Percentiles rank a stretch among this genome's conserved stretches.
These are phyloP conservation scores for Trachymyrmex septentrionalis DNA, from an alignment of 1,140 invertebrate genomes.

Conservation along the genomic window DNA sequence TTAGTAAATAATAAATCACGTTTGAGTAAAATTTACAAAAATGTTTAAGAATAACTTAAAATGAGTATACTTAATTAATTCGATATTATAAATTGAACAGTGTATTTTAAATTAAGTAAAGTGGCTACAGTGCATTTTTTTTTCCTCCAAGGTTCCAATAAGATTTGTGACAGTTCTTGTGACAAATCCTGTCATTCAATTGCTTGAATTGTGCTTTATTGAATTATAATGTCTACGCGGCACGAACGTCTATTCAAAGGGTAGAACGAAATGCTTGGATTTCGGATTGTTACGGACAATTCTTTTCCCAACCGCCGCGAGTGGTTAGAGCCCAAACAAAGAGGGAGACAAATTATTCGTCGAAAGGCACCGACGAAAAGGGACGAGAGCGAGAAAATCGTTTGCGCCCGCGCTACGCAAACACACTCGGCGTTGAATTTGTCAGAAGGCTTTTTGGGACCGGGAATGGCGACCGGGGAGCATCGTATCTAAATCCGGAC, in stretches of 20 bases:
- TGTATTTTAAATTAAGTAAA: background rate
- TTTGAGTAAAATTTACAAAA: too few relatives aligned
- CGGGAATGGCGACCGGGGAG: conserved; percentile 5
- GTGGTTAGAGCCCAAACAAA: conserved; percentile 5
- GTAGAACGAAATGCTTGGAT: background rate
- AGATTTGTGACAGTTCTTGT: background rate
- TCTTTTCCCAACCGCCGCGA: conserved; percentile 1
- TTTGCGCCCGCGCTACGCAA: conserved; percentile 11
- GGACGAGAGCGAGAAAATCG: conserved; percentile 52
- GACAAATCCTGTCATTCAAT: background rate
- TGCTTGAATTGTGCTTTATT: background rate
- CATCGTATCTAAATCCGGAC: conserved; percentile 77
- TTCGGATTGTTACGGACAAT: conserved; percentile 14
- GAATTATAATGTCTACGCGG: background rate
- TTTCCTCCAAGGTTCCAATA: background rate
- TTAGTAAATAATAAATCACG: too few relatives aligned
- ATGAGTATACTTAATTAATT: too few relatives aligned
- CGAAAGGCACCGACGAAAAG: conserved; percentile 2
- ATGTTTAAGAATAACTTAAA: too few relatives aligned
- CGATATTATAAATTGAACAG: background rate
- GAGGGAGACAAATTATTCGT: conserved; percentile 40
- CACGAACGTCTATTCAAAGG: background rate
- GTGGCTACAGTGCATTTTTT: background rate
- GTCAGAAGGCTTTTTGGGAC: conserved; percentile 66
- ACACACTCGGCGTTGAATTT: conserved; percentile 62